phyloP scores from a whole-genome alignment of 2,113 vertebrate species.

The Xiphorhynchus elegans region DNA sequence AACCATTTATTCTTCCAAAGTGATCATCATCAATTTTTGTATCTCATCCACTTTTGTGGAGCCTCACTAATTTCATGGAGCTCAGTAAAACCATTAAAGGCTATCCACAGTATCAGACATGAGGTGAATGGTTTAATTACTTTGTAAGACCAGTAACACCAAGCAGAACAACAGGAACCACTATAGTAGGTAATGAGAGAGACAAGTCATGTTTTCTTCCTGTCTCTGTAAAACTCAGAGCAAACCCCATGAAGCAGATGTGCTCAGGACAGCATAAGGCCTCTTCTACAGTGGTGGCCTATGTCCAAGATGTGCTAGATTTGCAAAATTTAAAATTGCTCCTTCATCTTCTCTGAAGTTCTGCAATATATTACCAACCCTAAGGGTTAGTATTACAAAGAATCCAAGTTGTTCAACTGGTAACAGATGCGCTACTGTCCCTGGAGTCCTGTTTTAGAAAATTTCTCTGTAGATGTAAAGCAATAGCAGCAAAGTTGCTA shows the following conservation, averaged over 20 bases:
- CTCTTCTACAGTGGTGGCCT: background rate
- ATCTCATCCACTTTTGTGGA: background rate
- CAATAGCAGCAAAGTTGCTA: conserved; percentile 18
- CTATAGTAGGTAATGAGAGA: background rate
- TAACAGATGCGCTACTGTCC: conserved; percentile 44
- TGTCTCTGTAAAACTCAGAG: background rate
- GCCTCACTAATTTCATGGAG: background rate
- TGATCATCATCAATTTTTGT: background rate
- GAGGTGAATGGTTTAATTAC: background rate
- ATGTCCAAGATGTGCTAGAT: background rate
- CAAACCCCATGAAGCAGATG: background rate
- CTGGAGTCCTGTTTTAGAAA: conserved; percentile 37
- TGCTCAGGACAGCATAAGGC: background rate
- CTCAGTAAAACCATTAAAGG: background rate
- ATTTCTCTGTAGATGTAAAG: conserved; percentile 50
- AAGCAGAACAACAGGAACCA: background rate
- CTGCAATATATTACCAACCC: background rate
- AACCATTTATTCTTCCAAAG: background rate
- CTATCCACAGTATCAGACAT: background rate
- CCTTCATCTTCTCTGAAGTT: background rate
- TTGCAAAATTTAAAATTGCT: background rate
- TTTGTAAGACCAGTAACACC: background rate
- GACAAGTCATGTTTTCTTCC: background rate
- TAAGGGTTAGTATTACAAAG: background rate
- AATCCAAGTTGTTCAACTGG: background rate